phyloP scores from a whole-genome alignment of 2,888 invertebrate genomes.

The Aplocera efformata region DNA sequence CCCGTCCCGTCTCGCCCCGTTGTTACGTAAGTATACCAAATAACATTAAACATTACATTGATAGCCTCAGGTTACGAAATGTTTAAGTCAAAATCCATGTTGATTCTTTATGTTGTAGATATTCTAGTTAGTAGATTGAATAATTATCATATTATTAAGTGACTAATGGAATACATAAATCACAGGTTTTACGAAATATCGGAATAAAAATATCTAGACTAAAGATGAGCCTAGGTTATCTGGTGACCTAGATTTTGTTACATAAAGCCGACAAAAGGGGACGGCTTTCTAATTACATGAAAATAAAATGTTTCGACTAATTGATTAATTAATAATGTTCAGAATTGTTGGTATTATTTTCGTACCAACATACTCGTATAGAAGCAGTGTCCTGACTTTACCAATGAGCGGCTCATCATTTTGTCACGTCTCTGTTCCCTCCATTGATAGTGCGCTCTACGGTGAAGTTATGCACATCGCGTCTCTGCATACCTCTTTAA shows the following conservation, averaged over 20 bases:
- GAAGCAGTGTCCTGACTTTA: too few species aligned
- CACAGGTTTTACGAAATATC: conserved; percentile 16
- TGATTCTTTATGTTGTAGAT: conserved; percentile 22
- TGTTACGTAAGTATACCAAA: too few species aligned
- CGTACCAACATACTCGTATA: too few species aligned
- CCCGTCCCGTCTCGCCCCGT: neutral
- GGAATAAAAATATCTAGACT: conserved; percentile 5
- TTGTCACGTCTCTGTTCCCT: too few species aligned
- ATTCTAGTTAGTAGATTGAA: conserved; percentile 21
- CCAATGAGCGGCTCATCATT: too few species aligned
- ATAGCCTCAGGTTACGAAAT: conserved; percentile 14
- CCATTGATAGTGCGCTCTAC: too few species aligned
- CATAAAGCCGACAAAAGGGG: neutral
- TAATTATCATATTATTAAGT: conserved; percentile 25
- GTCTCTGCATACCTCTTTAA: too few species aligned
- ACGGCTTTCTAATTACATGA: neutral
- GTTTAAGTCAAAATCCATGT: conserved; percentile 8
- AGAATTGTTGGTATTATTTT: too few species aligned
- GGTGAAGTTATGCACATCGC: too few species aligned
- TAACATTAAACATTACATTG: neutral
- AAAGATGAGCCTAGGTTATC: conserved; percentile 13
- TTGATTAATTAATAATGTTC: too few species aligned
- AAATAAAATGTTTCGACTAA: too few species aligned
- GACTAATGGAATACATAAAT: conserved; percentile 12
- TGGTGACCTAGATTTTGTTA: conserved; percentile 7